Percentiles rank a stretch among this genome's conserved stretches.
Evolutionary conservation across 2,113 vertebrate genomes (phyloP).

Genomic region (Rhineura floridana): DNA sequence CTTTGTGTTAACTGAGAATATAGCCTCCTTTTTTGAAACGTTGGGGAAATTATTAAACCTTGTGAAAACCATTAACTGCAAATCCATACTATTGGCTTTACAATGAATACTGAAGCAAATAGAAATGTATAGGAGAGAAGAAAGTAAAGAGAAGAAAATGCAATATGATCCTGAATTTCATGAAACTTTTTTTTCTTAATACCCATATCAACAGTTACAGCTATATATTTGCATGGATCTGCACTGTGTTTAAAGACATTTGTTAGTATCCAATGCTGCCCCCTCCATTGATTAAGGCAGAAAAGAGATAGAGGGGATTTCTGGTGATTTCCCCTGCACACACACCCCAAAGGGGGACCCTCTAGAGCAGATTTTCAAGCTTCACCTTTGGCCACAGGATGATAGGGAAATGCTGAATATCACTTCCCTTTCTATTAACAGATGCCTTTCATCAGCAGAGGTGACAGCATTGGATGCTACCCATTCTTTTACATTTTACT

Average conservation of each 20-base stretch:
- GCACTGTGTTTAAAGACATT: slow-evolving; percentile 32
- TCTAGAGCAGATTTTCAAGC: too few species aligned
- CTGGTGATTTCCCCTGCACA: too few species aligned
- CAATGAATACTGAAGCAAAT: background rate
- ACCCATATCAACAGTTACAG: background rate
- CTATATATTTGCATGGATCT: background rate
- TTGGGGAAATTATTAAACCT: background rate
- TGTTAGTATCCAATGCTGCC: too few species aligned
- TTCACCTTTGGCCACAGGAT: too few species aligned
- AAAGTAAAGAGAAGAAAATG: background rate
- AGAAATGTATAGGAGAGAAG: background rate
- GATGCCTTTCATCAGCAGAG: too few species aligned
- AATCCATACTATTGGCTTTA: background rate
- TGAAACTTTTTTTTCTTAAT: background rate
- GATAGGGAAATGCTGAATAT: too few species aligned
- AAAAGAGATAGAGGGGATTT: too few species aligned
- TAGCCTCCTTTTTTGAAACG: too few species aligned
- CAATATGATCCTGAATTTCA: background rate
- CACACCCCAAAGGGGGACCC: too few species aligned
- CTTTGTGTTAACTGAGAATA: background rate
- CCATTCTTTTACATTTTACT: slow-evolving; percentile 22
- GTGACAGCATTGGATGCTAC: too few species aligned
- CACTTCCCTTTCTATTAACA: too few species aligned
- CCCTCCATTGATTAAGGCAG: too few species aligned
- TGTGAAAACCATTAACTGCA: background rate